These are phyloP conservation scores for Pangasianodon hypophthalmus DNA, from an alignment of 2,113 vertebrate genomes.

Conservation along the genomic window DNA sequence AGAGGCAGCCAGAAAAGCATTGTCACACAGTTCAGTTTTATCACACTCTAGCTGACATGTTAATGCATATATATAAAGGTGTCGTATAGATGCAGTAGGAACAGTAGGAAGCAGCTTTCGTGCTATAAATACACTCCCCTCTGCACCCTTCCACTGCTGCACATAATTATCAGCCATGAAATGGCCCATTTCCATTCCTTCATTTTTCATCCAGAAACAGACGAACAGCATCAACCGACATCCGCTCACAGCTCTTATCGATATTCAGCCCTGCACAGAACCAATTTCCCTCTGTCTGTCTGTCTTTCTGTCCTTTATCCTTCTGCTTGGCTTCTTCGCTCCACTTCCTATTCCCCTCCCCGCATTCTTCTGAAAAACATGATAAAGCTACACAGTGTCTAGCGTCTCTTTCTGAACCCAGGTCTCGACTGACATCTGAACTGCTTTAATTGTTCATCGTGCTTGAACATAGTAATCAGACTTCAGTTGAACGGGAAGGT, in stretches of 20 bases:
- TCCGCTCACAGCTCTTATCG: constrained; percentile 44
- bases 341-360: constrained; percentile 19
- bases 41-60: not conserved
- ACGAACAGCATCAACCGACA: constrained; percentile 22
- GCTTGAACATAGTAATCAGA: not conserved
- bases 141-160: constrained; percentile 15
- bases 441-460: constrained; percentile 16
- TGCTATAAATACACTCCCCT: constrained; percentile 24
- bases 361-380: constrained; percentile 1
- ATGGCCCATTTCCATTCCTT: constrained; percentile 29
- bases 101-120: not conserved
- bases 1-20: not conserved
- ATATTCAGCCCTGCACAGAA: constrained; percentile 46
- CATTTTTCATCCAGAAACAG: constrained; percentile 40
- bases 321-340: not conserved
- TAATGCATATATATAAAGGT: not conserved
- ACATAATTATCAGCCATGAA: constrained; percentile 45
- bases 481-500: too few species aligned
- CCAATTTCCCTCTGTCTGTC: constrained; percentile 22
- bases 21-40: not conserved
- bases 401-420: not conserved
- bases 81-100: not conserved
- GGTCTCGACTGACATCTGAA: constrained; percentile 9
- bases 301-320: constrained; percentile 27
- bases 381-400: constrained; percentile 11